A percentile compares a stretch with the other conserved stretches of the same genome.
phyloP scores from a whole-genome alignment of 2,888 invertebrate genomes.

The Chelonus formosanus region DNA sequence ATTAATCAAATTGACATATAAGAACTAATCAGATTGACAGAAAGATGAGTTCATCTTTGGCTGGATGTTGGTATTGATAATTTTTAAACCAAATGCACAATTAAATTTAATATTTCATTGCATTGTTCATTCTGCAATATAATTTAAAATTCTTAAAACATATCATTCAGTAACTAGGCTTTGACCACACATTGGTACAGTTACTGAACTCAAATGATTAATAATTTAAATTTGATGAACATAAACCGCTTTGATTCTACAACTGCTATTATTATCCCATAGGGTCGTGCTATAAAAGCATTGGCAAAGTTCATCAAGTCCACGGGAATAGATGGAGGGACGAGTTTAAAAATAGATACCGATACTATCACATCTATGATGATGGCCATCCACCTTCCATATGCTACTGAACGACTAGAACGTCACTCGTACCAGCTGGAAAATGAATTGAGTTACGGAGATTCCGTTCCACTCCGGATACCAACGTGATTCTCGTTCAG shows the following conservation, averaged over 20 bases:
- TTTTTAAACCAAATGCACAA: no score
- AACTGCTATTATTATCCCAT: neutral
- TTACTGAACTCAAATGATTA: constrained; percentile 14
- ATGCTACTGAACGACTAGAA: constrained; percentile 14
- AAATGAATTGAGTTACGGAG: constrained; percentile 44
- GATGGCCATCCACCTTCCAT: neutral
- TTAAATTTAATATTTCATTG: no score
- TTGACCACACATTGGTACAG: constrained; percentile 1
- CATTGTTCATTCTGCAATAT: no score
- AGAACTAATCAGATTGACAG: no score
- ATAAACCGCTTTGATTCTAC: constrained; percentile 2
- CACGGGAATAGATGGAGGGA: neutral
- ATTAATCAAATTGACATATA: no score
- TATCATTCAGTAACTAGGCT: neutral
- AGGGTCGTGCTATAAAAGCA: neutral
- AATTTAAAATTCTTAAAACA: no score
- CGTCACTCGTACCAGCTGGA: constrained; percentile 34
- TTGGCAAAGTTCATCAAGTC: constrained; percentile 14
- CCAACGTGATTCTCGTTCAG: constrained; percentile 34
- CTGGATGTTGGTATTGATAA: no score
- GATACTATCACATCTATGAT: constrained; percentile 18
- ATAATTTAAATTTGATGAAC: constrained; percentile 19
- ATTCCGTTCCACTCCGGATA: constrained; percentile 38
- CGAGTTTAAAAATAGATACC: constrained; percentile 20
- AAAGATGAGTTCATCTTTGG: no score